Percentiles rank a stretch among this genome's conserved stretches.
phyloP scores from a whole-genome alignment of 2,888 invertebrate genomes.

The Scelioninae gen. 1 region DNA sequence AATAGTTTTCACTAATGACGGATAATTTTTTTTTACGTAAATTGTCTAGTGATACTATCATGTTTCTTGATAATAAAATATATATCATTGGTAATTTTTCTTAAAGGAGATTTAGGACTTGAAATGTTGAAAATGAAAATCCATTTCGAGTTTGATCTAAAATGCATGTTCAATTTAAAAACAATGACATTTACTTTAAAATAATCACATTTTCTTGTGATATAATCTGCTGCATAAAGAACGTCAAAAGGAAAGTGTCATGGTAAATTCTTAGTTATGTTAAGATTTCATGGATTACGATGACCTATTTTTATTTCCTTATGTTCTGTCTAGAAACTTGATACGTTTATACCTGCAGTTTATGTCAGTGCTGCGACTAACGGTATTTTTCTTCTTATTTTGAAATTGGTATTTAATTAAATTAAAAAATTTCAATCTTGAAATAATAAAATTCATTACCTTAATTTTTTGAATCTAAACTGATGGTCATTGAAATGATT shows the following conservation, averaged over 20 bases:
- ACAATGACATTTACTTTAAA: too few species aligned
- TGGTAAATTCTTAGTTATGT: conserved; percentile 1
- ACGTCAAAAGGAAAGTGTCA: conserved; percentile 12
- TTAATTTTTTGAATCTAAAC: not conserved
- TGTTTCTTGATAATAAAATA: too few species aligned
- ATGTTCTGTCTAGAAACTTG: conserved; percentile 15
- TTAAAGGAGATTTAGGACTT: too few species aligned
- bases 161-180: too few species aligned
- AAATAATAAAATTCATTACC: not conserved
- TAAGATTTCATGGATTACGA: conserved; percentile 22
- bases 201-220: not conserved
- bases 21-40: too few species aligned
- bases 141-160: too few species aligned
- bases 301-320: conserved; percentile 39
- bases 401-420: not conserved
- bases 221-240: not conserved
- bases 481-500: not conserved
- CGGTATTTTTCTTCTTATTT: conserved; percentile 11
- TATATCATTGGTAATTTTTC: too few species aligned
- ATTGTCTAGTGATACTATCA: too few species aligned
- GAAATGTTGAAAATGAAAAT: too few species aligned
- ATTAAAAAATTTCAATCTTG: not conserved
- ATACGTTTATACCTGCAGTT: conserved; percentile 12
- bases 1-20: conserved; percentile 15
- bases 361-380: conserved; percentile 9